Conservation (phyloP, 2,797 vertebrate species). For the Tympanoctomys barrerae region DNA sequence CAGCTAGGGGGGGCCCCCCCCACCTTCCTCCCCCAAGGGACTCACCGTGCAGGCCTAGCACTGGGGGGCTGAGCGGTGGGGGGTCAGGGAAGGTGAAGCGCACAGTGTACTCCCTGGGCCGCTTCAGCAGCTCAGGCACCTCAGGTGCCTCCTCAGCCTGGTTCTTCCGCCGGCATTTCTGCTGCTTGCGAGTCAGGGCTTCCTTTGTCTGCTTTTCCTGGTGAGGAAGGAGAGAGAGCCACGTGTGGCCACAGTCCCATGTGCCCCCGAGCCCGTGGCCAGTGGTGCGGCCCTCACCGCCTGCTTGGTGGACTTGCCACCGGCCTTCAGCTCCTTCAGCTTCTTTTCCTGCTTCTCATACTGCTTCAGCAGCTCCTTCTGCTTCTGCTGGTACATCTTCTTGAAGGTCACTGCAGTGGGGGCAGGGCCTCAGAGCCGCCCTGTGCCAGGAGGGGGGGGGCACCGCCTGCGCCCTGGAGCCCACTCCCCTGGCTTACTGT, state of each 20-base stretch:
- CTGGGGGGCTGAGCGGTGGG: slow-evolving; percentile 94
- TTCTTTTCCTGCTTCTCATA: slow-evolving; percentile 98
- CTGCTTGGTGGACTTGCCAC: slow-evolving; percentile 97
- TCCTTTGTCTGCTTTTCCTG: slow-evolving; percentile 97
- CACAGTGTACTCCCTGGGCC: slow-evolving; percentile 95
- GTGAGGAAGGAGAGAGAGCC: neutral
- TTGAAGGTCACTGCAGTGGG: slow-evolving; percentile 93
- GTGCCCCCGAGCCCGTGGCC: neutral
- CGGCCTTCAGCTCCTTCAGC: slow-evolving; percentile 95
- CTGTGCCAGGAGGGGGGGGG: too few relatives aligned
- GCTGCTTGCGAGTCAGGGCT: slow-evolving; percentile 94
- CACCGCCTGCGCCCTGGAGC: neutral
- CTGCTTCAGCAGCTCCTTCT: slow-evolving; percentile 96
- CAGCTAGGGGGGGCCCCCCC: fast-evolving
- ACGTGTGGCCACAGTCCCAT: fast-evolving
- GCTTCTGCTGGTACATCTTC: slow-evolving; percentile 98
- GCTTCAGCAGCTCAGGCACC: slow-evolving; percentile 92
- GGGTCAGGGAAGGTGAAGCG: slow-evolving; percentile 97
- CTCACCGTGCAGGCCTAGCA: slow-evolving; percentile 95
- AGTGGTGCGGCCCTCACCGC: slow-evolving; percentile 87
- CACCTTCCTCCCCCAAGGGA: fast-evolving
- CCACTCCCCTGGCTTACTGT: slow-evolving; percentile 88
- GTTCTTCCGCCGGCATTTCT: slow-evolving; percentile 93
- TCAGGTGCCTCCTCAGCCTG: slow-evolving; percentile 92
- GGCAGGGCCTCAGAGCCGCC: neutral